Conservation (phyloP, 2,888 invertebrate genomes). For the Tineola bisselliella region DNA sequence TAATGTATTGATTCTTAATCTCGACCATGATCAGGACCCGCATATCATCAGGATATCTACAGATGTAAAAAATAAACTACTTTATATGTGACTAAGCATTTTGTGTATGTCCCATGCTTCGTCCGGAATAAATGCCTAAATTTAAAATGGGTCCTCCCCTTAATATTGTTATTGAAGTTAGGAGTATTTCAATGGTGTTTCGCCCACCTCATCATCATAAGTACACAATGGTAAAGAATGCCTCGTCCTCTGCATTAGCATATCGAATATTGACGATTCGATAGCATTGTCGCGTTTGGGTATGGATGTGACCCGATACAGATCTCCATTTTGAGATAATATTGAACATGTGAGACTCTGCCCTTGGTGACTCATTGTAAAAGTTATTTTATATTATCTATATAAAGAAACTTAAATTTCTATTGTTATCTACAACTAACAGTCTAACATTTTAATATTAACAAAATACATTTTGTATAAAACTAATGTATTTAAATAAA, state of each 20-base stretch:
- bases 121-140: constrained; percentile 49
- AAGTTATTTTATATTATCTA: not conserved
- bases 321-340: constrained; percentile 27
- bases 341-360: not conserved
- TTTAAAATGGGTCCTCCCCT: constrained; percentile 50
- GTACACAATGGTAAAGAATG: constrained; percentile 56
- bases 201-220: constrained; percentile 65
- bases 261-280: constrained; percentile 36
- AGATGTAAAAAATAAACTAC: constrained; percentile 9
- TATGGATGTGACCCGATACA: constrained; percentile 40
- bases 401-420: not conserved
- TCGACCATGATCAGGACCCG: not conserved
- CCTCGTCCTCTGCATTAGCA: constrained; percentile 45
- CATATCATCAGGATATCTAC: constrained; percentile 9
- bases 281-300: constrained; percentile 43
- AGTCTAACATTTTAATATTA: not conserved
- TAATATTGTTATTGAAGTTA: constrained; percentile 55
- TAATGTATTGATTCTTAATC: constrained; percentile 13
- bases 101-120: constrained; percentile 43
- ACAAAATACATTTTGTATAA: not conserved
- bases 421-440: not conserved
- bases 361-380: constrained; percentile 3
- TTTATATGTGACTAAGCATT: constrained; percentile 38
- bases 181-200: constrained; percentile 60
- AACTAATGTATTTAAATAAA: not conserved